Conservation (phyloP, 2,113 vertebrate genomes). For the Charina bottae region DNA sequence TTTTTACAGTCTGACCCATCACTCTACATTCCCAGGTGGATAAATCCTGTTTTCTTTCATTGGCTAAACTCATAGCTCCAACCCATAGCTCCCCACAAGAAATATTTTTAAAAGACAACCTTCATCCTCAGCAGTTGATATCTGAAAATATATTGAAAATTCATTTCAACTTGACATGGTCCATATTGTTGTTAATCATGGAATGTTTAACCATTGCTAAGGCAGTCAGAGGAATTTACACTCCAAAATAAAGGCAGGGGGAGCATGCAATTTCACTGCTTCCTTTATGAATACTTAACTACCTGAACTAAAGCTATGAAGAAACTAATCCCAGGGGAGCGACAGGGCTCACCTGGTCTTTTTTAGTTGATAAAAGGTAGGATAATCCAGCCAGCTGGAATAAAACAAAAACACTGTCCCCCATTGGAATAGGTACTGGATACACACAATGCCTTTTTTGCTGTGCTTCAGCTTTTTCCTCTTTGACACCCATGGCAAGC, state of each 20-base stretch:
- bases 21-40: neutral
- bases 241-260: neutral
- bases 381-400: neutral
- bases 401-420: constrained; percentile 2
- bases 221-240: neutral
- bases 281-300: neutral
- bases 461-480: neutral
- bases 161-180: neutral
- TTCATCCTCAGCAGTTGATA: neutral
- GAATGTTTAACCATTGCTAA: neutral
- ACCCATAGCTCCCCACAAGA: neutral
- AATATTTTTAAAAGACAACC: neutral
- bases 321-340: neutral
- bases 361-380: constrained; percentile 2
- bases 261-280: neutral
- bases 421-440: neutral
- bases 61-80: neutral
- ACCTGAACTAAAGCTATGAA: neutral
- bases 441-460: neutral
- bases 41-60: neutral
- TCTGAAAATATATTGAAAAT: neutral
- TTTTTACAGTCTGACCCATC: neutral
- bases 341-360: neutral
- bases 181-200: neutral
- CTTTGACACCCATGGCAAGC: constrained; percentile 11